Evolutionary conservation across 2,113 vertebrate genomes (phyloP).

Genomic region (Salvelinus fontinalis): DNA sequence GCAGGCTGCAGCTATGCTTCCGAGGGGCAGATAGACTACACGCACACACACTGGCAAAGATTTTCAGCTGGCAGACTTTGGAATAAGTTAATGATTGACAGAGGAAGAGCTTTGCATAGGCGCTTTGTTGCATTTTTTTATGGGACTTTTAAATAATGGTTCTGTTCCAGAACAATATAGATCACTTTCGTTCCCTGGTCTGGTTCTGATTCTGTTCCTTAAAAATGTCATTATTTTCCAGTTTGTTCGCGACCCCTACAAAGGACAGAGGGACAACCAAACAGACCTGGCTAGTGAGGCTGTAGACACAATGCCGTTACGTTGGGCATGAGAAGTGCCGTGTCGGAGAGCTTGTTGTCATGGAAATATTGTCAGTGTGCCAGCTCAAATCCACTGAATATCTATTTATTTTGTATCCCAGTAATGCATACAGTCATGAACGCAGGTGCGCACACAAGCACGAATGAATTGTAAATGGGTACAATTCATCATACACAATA

Average conservation of each 20-base stretch:
- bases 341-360: constrained; percentile 54
- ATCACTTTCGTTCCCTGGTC: too few species aligned
- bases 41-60: too few species aligned
- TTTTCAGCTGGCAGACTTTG: too few species aligned
- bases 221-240: too few species aligned
- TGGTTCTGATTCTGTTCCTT: too few species aligned
- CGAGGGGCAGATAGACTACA: too few species aligned
- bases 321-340: constrained; percentile 35
- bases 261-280: neutral
- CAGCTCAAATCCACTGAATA: constrained; percentile 47
- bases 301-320: constrained; percentile 25
- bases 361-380: constrained; percentile 58
- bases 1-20: too few species aligned
- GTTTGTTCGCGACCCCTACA: neutral
- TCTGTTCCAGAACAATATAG: too few species aligned
- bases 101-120: too few species aligned
- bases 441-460: constrained; percentile 11
- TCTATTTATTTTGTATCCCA: constrained; percentile 55
- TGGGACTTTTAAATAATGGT: too few species aligned
- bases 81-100: too few species aligned
- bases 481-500: neutral
- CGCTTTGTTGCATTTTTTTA: too few species aligned
- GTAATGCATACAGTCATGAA: constrained; percentile 20
- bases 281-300: neutral
- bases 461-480: neutral